Conservation (phyloP, 2,888 invertebrate species). For the Emmelina monodactyla region DNA sequence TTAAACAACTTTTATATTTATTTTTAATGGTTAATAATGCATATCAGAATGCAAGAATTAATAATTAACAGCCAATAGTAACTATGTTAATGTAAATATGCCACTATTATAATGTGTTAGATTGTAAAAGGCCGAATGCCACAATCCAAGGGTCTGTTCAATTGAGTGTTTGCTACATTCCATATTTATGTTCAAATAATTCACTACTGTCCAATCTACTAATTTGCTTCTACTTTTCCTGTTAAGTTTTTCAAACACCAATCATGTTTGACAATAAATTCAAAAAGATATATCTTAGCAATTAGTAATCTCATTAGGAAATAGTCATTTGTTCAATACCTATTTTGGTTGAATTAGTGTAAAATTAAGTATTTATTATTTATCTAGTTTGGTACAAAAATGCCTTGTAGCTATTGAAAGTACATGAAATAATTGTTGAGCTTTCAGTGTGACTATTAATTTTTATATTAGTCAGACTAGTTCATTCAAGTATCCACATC, state of each 20-base stretch:
- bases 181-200: constrained; percentile 66
- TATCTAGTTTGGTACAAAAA: constrained; percentile 26
- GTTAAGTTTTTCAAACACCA: no score
- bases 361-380: constrained; percentile 54
- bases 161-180: constrained; percentile 66
- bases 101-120: constrained; percentile 59
- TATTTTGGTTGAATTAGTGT: constrained; percentile 44
- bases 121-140: constrained; percentile 48
- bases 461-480: no score
- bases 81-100: constrained; percentile 64
- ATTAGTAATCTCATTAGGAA: constrained; percentile 53
- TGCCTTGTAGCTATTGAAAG: not conserved
- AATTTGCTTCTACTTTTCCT: constrained; percentile 4
- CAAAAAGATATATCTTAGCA: constrained; percentile 40
- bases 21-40: constrained; percentile 49
- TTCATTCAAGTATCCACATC: no score
- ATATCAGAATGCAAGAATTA: constrained; percentile 58
- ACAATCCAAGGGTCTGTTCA: constrained; percentile 52
- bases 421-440: not conserved
- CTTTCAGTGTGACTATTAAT: no score
- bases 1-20: constrained; percentile 67
- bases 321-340: constrained; percentile 38
- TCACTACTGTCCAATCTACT: constrained; percentile 26
- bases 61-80: constrained; percentile 59
- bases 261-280: constrained; percentile 32